phyloP scores from a whole-genome alignment of 2,113 vertebrate species.

The Heterotilapia buettikoferi region DNA sequence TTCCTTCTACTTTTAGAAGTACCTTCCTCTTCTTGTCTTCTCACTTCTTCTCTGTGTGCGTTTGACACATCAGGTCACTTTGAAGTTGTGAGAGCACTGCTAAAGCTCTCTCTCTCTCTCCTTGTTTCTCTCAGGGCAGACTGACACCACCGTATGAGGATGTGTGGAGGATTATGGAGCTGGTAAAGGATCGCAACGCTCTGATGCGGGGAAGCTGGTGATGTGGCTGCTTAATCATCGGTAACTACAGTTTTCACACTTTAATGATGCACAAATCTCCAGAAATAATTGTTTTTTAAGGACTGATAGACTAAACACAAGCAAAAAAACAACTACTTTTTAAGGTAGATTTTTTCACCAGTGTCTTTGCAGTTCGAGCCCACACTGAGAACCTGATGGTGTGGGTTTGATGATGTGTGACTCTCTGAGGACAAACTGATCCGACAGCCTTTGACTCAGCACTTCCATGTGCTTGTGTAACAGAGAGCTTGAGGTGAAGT shows the following conservation, averaged over 20 bases:
- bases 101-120: not conserved
- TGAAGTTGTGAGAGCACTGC: conserved; percentile 23
- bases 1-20: not conserved
- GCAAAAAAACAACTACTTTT: not conserved
- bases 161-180: conserved; percentile 25
- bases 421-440: conserved; percentile 35
- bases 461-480: conserved; percentile 31
- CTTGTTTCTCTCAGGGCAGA: conserved; percentile 19
- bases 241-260: conserved; percentile 17
- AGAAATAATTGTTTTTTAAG: not conserved
- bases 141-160: not conserved
- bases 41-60: not conserved
- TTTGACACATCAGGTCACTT: conserved; percentile 29
- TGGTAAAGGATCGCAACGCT: not conserved
- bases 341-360: not conserved
- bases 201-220: conserved; percentile 44
- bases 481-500: not conserved
- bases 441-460: conserved; percentile 44
- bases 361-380: not conserved
- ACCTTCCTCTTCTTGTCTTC: not conserved
- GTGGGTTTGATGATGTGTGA: conserved; percentile 45
- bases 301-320: not conserved
- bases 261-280: not conserved
- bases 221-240: conserved; percentile 45
- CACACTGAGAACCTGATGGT: conserved; percentile 19